Evolutionary conservation across 2,797 vertebrate species (phyloP).

Genomic region (Novumbra hubbsi): DNA sequence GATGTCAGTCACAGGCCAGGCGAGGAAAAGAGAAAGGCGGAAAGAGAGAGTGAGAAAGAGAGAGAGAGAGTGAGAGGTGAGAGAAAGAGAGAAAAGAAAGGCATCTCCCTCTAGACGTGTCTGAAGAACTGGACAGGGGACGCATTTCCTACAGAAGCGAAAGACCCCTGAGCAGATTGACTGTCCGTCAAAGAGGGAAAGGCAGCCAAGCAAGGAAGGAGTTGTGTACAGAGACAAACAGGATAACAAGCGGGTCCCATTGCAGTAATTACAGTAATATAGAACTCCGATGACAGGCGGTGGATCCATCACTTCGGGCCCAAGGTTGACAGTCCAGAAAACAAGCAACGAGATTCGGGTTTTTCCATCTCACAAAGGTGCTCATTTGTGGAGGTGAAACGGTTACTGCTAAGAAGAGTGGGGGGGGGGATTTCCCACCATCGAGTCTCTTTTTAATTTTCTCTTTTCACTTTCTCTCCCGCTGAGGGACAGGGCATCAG

Average conservation of each 20-base stretch:
- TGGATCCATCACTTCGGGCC: slow-evolving; percentile 49
- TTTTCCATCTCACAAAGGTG: slow-evolving; percentile 36
- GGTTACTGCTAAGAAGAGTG: slow-evolving; percentile 31
- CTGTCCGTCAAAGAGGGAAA: slow-evolving; percentile 67
- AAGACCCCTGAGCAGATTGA: slow-evolving; percentile 62
- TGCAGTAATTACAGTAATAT: slow-evolving; percentile 74
- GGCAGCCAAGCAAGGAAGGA: slow-evolving; percentile 11
- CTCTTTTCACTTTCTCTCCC: slow-evolving; percentile 21
- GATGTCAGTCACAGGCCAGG: slow-evolving; percentile 36
- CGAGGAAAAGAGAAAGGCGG: slow-evolving; percentile 26
- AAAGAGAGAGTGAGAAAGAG: slow-evolving; percentile 41
- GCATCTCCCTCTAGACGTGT: slow-evolving; percentile 65
- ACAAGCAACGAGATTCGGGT: slow-evolving; percentile 59
- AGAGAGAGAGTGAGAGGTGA: slow-evolving; percentile 13
- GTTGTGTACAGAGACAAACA: slow-evolving; percentile 70
- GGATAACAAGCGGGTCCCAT: slow-evolving; percentile 64
- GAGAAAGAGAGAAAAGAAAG: slow-evolving; percentile 12
- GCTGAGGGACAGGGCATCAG: slow-evolving; percentile 18
- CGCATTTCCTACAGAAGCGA: slow-evolving; percentile 23
- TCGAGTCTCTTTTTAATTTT: slow-evolving; percentile 68
- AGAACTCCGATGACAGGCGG: slow-evolving; percentile 59
- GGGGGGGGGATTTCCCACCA: slow-evolving; percentile 49
- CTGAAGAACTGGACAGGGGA: slow-evolving; percentile 59
- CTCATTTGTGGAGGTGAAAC: slow-evolving; percentile 55
- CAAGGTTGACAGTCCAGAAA: slow-evolving; percentile 67